Evolutionary conservation across 2,797 vertebrate genomes (phyloP), one percentile per base, ranked within the genome.

Genomic region (Galagoides demidoff): DNA sequence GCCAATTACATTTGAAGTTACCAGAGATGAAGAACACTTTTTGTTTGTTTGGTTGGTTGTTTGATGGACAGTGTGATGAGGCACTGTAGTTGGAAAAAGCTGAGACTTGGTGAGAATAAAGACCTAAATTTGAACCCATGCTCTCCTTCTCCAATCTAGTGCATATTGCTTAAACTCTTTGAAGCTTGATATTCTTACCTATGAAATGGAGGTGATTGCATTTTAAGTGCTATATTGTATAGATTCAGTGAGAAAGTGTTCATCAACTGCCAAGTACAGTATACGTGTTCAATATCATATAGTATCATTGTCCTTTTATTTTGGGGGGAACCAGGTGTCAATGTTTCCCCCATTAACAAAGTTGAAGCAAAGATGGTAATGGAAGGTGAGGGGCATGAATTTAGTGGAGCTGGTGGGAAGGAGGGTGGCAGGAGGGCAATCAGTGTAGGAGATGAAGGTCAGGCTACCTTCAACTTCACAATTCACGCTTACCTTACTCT

Each of bases 101-200:
- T 64, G 20, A 76, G 37, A 12, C 77, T 64, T 81, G 89, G 12
- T 83, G 49, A 89, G 22, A 81, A 55, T 76, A 43, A 85, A 86
- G 71, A 85, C 45, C 61, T 89, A 45, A 39, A 55, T 81, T 77
- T 52, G 34, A 83, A 77, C n/a, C 5, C 12, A 64, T 29, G 20
- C 71, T 77, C 71, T 84, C 19, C 85, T 19, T 87, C 29, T 96
- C 59, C 78, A 66, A 73, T 89, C 57, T 68, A 85, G 45, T 16
- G 45, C 31, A 37, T 10, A 5, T 57, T 74, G 31, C 34, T 88
- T 82, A 57, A 77, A 8, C 14, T 83, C 43, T 89, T 92, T 82
- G 31, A 91, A 94, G 55, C 59, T 70, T 29, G 31, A 3, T 23
- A 31, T 59, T 25, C 45, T 29, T 71, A 29, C 34, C 52, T 64